phyloP scores from a whole-genome alignment of 1,140 invertebrate genomes.

The Chymomyza costata region DNA sequence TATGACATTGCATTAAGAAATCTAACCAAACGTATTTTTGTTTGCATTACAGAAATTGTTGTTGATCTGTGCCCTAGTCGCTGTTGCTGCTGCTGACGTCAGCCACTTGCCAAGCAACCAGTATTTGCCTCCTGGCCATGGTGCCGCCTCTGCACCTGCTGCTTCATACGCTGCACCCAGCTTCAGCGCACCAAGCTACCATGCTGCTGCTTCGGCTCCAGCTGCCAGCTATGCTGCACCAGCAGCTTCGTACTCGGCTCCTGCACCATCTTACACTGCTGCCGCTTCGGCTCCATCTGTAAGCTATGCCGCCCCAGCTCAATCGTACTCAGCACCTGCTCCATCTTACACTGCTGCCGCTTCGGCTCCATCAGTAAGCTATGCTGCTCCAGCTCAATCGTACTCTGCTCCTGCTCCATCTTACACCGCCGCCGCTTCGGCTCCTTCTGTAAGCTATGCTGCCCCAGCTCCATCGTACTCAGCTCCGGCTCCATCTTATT shows the following conservation, averaged over 20 bases:
- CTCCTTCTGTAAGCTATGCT: conserved; percentile 23
- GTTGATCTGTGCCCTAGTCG: conserved; percentile 60
- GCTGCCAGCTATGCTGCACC: conserved; percentile 28
- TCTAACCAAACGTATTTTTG: conserved; percentile 1
- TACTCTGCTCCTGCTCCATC: conserved; percentile 36
- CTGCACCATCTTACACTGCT: conserved; percentile 25
- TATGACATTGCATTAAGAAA: conserved; percentile 4
- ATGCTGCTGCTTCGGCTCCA: conserved; percentile 48
- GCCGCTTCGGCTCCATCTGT: conserved; percentile 32
- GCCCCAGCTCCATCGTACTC: conserved; percentile 22
- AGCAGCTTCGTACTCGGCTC: conserved; percentile 27
- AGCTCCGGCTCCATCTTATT: conserved; percentile 2
- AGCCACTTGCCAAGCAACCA: conserved; percentile 62
- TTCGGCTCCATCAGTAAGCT: conserved; percentile 37
- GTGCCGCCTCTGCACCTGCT: conserved; percentile 39
- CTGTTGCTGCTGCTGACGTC: conserved; percentile 60
- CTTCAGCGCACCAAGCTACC: conserved; percentile 32
- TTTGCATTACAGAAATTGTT: conserved; percentile 55
- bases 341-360: conserved; percentile 36
- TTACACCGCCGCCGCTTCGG: conserved; percentile 27
- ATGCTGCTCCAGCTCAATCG: conserved; percentile 24
- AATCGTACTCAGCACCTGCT: conserved; percentile 32
- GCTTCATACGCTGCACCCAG: conserved; percentile 19
- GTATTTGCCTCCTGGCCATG: conserved; percentile 50
- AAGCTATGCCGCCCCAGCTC: conserved; percentile 16